Evolutionary conservation across 2,888 invertebrate species (phyloP).

Genomic region (Candidula unifasciata): DNA sequence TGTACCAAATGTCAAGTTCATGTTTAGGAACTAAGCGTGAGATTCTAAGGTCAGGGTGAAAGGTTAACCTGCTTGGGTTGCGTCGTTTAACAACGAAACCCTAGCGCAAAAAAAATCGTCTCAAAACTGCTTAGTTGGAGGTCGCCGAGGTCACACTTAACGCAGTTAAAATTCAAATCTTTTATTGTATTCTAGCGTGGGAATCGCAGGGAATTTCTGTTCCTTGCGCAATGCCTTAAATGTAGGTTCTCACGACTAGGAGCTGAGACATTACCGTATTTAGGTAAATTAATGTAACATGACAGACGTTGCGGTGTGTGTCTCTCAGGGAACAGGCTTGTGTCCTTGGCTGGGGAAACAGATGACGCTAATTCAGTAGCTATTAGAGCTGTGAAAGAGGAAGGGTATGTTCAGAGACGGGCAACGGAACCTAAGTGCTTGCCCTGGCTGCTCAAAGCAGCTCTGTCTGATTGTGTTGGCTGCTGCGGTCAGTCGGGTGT

Average conservation of each 20-base stretch:
- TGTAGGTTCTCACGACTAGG: conserved; percentile 13
- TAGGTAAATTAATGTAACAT: not conserved
- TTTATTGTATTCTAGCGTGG: conserved; percentile 39
- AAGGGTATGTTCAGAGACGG: no score
- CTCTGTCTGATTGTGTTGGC: no score
- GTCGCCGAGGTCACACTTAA: conserved; percentile 17
- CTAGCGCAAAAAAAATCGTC: not conserved
- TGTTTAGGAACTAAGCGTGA: not conserved
- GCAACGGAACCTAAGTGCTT: no score
- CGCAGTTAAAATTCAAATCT: conserved; percentile 31
- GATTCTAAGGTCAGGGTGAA: not conserved
- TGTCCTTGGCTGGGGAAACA: no score
- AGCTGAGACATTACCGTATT: conserved; percentile 9
- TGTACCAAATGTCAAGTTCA: not conserved
- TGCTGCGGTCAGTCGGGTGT: no score
- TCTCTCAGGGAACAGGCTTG: not conserved
- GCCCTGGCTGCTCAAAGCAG: no score
- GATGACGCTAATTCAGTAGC: no score
- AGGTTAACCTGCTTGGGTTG: not conserved
- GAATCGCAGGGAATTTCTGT: conserved; percentile 26
- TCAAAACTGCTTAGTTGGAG: conserved; percentile 7
- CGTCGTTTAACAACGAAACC: conserved; percentile 9
- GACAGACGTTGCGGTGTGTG: not conserved
- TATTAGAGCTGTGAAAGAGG: no score
- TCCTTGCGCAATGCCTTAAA: conserved; percentile 25